phyloP scores from a whole-genome alignment of 2,113 vertebrate species.

The Toxotes chatareus region DNA sequence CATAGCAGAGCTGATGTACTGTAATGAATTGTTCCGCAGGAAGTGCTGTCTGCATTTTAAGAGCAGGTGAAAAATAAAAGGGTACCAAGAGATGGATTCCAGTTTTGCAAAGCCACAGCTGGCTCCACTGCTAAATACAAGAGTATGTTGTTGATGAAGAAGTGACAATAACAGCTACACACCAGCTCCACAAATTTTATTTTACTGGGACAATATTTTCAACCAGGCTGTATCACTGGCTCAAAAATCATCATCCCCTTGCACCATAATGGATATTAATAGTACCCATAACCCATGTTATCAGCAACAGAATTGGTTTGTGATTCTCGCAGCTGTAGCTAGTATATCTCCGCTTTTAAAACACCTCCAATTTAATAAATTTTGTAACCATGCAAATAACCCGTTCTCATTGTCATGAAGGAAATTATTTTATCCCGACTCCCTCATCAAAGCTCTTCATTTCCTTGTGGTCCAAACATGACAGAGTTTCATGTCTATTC shows the following conservation, averaged over 20 bases:
- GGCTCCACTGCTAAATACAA: neutral
- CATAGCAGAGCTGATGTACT: slow-evolving; percentile 6
- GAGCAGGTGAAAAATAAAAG: slow-evolving; percentile 9
- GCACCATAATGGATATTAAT: slow-evolving; percentile 4
- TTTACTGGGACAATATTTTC: neutral
- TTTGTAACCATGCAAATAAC: slow-evolving; percentile 24
- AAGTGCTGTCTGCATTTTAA: slow-evolving; percentile 27
- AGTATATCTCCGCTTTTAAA: neutral
- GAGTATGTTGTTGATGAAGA: neutral
- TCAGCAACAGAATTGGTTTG: slow-evolving; percentile 10
- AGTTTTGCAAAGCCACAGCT: slow-evolving; percentile 4
- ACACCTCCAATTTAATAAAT: slow-evolving; percentile 5
- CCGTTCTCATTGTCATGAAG: slow-evolving; percentile 13
- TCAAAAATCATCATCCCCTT: neutral
- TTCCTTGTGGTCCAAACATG: slow-evolving; percentile 7
- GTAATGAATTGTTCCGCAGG: neutral
- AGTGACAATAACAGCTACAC: neutral
- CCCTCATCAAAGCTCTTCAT: slow-evolving; percentile 2
- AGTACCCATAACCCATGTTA: neutral
- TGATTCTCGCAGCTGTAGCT: neutral
- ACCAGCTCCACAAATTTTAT: neutral
- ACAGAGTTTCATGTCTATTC: slow-evolving; percentile 18
- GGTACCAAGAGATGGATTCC: slow-evolving; percentile 12
- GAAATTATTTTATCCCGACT: slow-evolving; percentile 23
- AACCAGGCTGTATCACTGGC: neutral